A percentile compares a stretch with the other conserved stretches of the same genome.
Conservation (phyloP, 2,888 invertebrate species). For the Diarsia mendica region DNA sequence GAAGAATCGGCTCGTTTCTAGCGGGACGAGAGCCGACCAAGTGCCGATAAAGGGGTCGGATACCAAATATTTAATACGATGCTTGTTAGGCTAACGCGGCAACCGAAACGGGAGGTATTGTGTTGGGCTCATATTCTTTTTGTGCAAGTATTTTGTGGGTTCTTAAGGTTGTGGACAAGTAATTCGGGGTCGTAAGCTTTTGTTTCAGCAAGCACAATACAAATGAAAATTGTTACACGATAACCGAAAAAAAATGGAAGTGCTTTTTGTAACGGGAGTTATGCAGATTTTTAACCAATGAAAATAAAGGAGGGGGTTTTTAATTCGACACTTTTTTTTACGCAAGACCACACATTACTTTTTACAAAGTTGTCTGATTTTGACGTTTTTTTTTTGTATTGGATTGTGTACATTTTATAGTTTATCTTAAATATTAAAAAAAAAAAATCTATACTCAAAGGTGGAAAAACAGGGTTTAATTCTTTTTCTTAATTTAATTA, state of each 20-base stretch:
- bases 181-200: slow-evolving; percentile 56
- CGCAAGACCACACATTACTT: too few species aligned
- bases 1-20: slow-evolving; percentile 80
- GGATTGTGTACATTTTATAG: too few species aligned
- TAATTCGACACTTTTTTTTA: too few species aligned
- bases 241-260: slow-evolving; percentile 32
- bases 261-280: slow-evolving; percentile 32
- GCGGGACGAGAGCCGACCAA: slow-evolving; percentile 75
- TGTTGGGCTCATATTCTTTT: slow-evolving; percentile 54
- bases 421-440: too few species aligned
- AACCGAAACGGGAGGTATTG: slow-evolving; percentile 65
- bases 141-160: slow-evolving; percentile 52
- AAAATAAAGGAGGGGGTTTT: too few species aligned
- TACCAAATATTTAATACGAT: slow-evolving; percentile 80
- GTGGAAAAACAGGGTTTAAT: too few species aligned
- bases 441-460: too few species aligned
- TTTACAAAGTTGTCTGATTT: too few species aligned
- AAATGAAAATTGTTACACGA: slow-evolving; percentile 59
- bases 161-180: slow-evolving; percentile 53
- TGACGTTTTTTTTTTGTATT: too few species aligned
- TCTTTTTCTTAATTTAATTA: too few species aligned
- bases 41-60: slow-evolving; percentile 74
- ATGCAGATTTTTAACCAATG: background rate
- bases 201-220: slow-evolving; percentile 53
- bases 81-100: slow-evolving; percentile 77